Percentiles rank a stretch among this genome's conserved stretches.
These are phyloP conservation scores for Porites cylindrica DNA, from an alignment of 92 coral and sea anemone genomes.

Conservation along the genomic window DNA sequence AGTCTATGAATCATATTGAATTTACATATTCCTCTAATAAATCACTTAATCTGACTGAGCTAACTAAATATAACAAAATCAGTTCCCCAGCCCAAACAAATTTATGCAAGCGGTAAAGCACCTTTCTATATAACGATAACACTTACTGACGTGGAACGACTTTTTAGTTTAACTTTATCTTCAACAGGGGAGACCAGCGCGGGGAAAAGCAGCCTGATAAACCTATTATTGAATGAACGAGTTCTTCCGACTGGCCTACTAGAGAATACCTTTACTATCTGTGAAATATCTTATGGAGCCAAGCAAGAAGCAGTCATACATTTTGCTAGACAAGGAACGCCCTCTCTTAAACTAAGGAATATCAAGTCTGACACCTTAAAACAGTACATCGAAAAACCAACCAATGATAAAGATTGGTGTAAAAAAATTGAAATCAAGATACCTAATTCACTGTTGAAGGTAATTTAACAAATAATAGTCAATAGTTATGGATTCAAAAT, in stretches of 20 bases:
- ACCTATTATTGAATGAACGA: background rate
- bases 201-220: slow-evolving; percentile 21
- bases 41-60: no score
- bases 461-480: background rate
- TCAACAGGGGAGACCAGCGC: slow-evolving; percentile 28
- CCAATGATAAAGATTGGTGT: background rate
- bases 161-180: background rate
- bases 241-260: background rate
- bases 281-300: slow-evolving; percentile 25
- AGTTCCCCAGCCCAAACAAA: no score
- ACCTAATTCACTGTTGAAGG: background rate
- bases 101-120: no score
- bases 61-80: no score
- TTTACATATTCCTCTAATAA: no score
- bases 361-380: background rate
- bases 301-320: slow-evolving; percentile 10
- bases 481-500: no score
- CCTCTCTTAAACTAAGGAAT: no score
- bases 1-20: no score
- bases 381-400: background rate
- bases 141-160: no score
- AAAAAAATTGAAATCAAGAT: slow-evolving; percentile 30
- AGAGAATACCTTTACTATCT: slow-evolving; percentile 8
- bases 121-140: no score
- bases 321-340: background rate